Base-by-base conservation (phyloP, 2,113 vertebrate species). In the Sinosuthora webbiana region DNA sequence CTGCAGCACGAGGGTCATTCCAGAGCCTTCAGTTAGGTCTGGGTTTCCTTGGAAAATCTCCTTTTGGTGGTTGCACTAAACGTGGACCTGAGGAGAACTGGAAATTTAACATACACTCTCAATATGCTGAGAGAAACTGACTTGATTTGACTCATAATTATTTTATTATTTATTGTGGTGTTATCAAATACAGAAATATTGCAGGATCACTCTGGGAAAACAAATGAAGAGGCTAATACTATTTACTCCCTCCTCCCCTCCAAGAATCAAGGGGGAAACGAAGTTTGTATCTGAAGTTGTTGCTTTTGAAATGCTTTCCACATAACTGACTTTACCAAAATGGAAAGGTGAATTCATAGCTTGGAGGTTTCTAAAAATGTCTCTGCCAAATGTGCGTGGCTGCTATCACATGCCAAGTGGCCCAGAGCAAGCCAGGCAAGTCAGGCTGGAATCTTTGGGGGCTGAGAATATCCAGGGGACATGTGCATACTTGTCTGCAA, bases 361-460 rank as follows among this genome's bases (percentile, higher is more conserved):
- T 86, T 56, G 77, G 71, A 87, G 56, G 91, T 89, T 96, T 96
- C 97, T 97, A 95, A 97, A 97, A 97, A 96, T 96, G 96, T 94
- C 93, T 91, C 95, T 79, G 74, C 94, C 95, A 95, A 95, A 96
- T 91, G 96, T 87, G 78, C 0, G 3, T 45, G 90, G 96, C 94
- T 89, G 96, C 95, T 97, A 83, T 95, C 95, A 3, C 91, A 65
- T 82, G 94, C 96, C 97, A 92, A 97, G 95, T 96, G 96, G 96
- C 82, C 77, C 95, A 91, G 92, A 93, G 91, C 70, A 90, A 91
- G 69, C 60, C 94, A 87, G 94, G 93, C 69, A 75, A 92, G 82
- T 74, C 94, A 91, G 94, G 71, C 93, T 95, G 97, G 92, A 97
- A 97, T 97, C 90, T 95, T 62, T 81, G 75, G 77, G 94, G 91